Evolutionary conservation across 2,113 vertebrate species (phyloP).

Genomic region (Collichthys lucidus): DNA sequence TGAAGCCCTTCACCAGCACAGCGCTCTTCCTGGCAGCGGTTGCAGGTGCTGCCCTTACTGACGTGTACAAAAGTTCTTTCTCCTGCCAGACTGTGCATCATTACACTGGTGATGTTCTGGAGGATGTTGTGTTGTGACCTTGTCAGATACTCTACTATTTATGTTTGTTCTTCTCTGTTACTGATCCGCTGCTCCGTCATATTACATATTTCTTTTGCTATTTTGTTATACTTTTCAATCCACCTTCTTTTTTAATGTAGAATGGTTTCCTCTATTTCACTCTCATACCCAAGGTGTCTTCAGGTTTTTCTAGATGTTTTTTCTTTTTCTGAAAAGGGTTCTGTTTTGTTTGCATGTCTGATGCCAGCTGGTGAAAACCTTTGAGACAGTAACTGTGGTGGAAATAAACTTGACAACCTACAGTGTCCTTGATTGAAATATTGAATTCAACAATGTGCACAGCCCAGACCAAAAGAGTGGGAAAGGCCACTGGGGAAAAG

Average conservation of each 20-base stretch:
- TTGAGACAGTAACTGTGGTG: neutral
- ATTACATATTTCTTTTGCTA: constrained; percentile 1
- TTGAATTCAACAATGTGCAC: neutral
- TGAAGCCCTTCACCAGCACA: constrained; percentile 28
- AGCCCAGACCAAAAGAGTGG: neutral
- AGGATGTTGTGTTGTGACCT: constrained; percentile 36
- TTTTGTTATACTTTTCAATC: neutral
- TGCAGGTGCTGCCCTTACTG: constrained; percentile 48
- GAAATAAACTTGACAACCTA: constrained; percentile 1
- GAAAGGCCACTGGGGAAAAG: neutral
- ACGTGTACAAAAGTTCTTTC: constrained; percentile 5
- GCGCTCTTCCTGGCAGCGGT: constrained; percentile 40
- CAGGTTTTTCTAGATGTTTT: neutral
- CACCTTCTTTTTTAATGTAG: neutral
- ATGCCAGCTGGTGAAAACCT: neutral
- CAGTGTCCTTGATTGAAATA: constrained; percentile 14
- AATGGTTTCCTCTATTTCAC: neutral
- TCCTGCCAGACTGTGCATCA: constrained; percentile 39
- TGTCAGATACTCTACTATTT: neutral
- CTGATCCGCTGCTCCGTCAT: neutral
- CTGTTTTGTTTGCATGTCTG: constrained; percentile 15
- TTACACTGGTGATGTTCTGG: constrained; percentile 5
- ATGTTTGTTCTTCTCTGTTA: neutral
- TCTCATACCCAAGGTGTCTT: neutral
- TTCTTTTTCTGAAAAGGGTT: neutral